Evolutionary conservation across 2,888 invertebrate genomes (phyloP), one percentile per base, ranked within the genome.

Genomic region (Mimumesa dahlbomi): DNA sequence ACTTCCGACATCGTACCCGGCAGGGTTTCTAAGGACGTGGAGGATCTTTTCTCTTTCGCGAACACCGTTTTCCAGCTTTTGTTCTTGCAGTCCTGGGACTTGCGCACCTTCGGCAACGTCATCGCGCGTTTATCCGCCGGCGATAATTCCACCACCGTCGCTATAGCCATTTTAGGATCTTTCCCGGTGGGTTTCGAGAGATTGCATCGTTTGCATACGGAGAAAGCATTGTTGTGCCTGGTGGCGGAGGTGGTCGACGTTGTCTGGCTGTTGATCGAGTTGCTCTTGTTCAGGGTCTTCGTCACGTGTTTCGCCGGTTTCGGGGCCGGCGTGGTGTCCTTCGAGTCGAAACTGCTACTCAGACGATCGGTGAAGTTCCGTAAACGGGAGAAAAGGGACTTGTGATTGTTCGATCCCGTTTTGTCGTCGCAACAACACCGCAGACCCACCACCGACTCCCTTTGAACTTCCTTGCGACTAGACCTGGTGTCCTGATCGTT

Each of bases 301-400:
- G 73, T 43, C 9, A 66, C 34, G 29, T 81, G 83, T 49, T 87
- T 86, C n/a, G 72, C 59, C 4, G 77, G 69, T 46, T 84, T 86
- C 2, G 79, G 63, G n/a, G n/a, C n/a, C n/a, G 73, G 54, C 1
- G 84, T 83, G 4, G 88, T 74, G 13, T 91, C 91, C 71, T 88
- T 90, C 18, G 87, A 85, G 54, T 91, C 91, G 68, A 91, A 88
- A 40, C 91, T 91, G 62, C 91, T 88, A 64, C 90, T 90, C 68
- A 92, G 84, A 16, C 91, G 88, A 80, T 92, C 92, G 2, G 92
- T 92, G 65, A 92, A 90, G 54, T 92, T 91, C 31, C 91, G 89
- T 61, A 92, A 86, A 16, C 92, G 89, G 11, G 91, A 89, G 34
- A 92, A 85, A 62, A 92, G 82, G 0, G 92, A 91, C 59, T 88